phyloP scores from a whole-genome alignment of 2,113 vertebrate species.

The Ptyas mucosa region DNA sequence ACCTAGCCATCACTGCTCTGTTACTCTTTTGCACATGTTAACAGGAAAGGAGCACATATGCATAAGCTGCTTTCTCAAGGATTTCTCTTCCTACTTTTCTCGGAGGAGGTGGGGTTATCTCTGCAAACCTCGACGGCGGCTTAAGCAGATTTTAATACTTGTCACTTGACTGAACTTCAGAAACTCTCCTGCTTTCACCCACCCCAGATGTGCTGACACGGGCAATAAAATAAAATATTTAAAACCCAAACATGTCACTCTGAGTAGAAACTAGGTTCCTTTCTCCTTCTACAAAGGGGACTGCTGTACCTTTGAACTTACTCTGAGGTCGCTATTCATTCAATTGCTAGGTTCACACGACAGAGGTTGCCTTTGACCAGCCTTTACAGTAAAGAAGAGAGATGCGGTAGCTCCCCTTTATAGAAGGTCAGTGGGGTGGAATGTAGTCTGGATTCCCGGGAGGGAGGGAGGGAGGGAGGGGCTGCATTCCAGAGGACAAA shows the following conservation, averaged over 20 bases:
- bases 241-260: not conserved
- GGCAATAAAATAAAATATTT: not conserved
- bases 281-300: not conserved
- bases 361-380: too few species aligned
- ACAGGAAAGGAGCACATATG: not conserved
- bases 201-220: not conserved
- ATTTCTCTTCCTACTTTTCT: slow-evolving; percentile 41
- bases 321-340: too few species aligned
- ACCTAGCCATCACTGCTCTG: not conserved
- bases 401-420: too few species aligned
- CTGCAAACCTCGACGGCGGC: slow-evolving; percentile 14
- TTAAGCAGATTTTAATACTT: slow-evolving; percentile 28
- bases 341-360: too few species aligned
- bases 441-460: too few species aligned
- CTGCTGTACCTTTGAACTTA: too few species aligned
- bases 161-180: slow-evolving; percentile 44
- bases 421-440: too few species aligned
- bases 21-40: not conserved
- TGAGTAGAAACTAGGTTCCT: slow-evolving; percentile 24
- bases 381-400: too few species aligned
- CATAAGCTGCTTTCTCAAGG: slow-evolving; percentile 5
- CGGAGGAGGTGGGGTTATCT: not conserved
- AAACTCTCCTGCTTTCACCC: slow-evolving; percentile 41
- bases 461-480: too few species aligned
- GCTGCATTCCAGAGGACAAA: too few species aligned